Evolutionary conservation across 2,797 vertebrate species (phyloP), one percentile per base, ranked within the genome.

Genomic region (Amniataba percoides): DNA sequence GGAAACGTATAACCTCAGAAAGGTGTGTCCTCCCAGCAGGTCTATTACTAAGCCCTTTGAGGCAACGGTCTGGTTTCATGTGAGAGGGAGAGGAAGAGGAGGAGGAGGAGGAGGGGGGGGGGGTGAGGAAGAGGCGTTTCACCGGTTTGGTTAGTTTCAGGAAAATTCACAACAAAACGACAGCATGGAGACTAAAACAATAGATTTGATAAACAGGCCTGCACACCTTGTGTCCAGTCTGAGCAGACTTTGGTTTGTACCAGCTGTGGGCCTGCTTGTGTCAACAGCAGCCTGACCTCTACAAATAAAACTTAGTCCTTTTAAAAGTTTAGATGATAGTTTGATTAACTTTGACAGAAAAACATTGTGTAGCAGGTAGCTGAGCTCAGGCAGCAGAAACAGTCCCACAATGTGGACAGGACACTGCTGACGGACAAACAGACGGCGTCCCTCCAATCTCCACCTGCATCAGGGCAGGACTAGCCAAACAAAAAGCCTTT

Each of bases 1-100:
- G 69, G 82, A 86, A 87, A 79, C 57, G 51, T 86, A 23, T 27
- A 45, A 58, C 52, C 19, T 53, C 12, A 77, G 69, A 45, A 87
- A 93, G 93, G 94, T 84, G 94, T 93, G 93, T 92, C 92, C 71
- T 59, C 53, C 63, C 51, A 46, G 62, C 74, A 87, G 89, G 88
- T 91, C 82, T 82, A 78, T 69, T 42, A 10, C 66, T 74, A 77
- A 83, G 78, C 36, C 78, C 36, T 81, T 71, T 72, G 80, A 87
- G 72, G 88, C 85, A 84, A 81, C 84, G 57, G 78, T 88, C 81
- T 84, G 81, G 81, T 90, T 36, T 36, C 34, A 9, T 7, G 34
- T 7, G 34, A 36, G 34, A 36, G 27, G 27, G 34, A 36, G 34
- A 5, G 34, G 7, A 7, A 36, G 34, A 36, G 34, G 8, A 9